phyloP scores from a whole-genome alignment of 35 echinoderm and acorn worm genomes.

The Anneissia japonica region DNA sequence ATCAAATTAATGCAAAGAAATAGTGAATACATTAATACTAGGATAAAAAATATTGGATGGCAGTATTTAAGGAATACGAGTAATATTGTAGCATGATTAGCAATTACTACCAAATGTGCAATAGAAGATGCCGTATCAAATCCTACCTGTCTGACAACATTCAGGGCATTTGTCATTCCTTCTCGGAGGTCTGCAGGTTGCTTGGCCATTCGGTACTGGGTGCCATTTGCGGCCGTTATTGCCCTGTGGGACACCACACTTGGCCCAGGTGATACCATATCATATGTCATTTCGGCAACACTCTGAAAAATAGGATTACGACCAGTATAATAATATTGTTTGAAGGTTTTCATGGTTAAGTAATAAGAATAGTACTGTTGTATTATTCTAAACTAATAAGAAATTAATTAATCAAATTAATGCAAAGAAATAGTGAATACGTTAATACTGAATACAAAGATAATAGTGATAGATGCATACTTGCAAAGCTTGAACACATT shows the following conservation, averaged over 20 bases:
- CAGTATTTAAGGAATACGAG: too few species aligned
- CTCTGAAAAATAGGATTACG: slow-evolving; percentile 12
- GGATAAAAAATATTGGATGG: too few species aligned
- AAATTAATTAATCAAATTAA: neutral
- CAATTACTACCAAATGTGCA: too few species aligned
- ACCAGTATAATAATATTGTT: neutral
- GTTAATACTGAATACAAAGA: neutral
- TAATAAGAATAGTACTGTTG: neutral
- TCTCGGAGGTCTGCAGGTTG: slow-evolving; percentile 93
- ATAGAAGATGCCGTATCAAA: too few species aligned
- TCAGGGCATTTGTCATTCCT: slow-evolving; percentile 92
- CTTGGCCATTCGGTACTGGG: slow-evolving; percentile 73
- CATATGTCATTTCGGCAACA: slow-evolving; percentile 92
- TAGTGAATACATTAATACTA: neutral
- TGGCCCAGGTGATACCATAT: slow-evolving; percentile 88
- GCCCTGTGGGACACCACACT: slow-evolving; percentile 60
- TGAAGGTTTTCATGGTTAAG: neutral
- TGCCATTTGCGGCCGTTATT: slow-evolving; percentile 73
- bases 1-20: neutral
- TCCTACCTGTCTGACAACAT: slow-evolving; percentile 90
- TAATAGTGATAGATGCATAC: slow-evolving; percentile 7
- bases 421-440: neutral
- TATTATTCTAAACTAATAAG: neutral
- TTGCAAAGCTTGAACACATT: slow-evolving; percentile 77
- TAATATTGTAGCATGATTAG: too few species aligned